phyloP scores from a whole-genome alignment of 1,140 invertebrate species.

The Papilio polytes region DNA sequence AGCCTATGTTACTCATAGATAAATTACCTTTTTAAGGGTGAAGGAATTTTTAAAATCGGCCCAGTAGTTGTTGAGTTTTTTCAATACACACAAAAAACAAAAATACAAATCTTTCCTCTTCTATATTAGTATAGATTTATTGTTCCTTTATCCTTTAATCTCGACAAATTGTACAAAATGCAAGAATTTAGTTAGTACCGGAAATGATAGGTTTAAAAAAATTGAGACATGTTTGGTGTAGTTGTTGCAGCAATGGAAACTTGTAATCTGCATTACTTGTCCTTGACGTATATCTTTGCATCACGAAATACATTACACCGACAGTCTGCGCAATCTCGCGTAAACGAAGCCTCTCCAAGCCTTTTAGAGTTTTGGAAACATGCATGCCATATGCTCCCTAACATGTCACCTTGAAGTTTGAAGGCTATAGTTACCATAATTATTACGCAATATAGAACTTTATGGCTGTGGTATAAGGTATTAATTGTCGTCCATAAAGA shows the following conservation, averaged over 20 bases:
- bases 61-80: too few relatives aligned
- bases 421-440: background rate
- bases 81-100: too few relatives aligned
- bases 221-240: background rate
- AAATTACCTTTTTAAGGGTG: too few relatives aligned
- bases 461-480: background rate
- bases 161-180: too few relatives aligned
- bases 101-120: too few relatives aligned
- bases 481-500: background rate
- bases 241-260: background rate
- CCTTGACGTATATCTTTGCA: background rate
- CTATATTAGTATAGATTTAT: too few relatives aligned
- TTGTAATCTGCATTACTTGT: background rate
- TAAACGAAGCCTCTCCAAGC: slow-evolving; percentile 4
- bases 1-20: too few relatives aligned
- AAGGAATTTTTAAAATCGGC: too few relatives aligned
- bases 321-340: background rate
- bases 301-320: slow-evolving; percentile 11
- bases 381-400: slow-evolving; percentile 3
- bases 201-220: too few relatives aligned
- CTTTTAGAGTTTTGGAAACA: background rate
- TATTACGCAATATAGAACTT: background rate
- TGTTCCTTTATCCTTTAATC: too few relatives aligned
- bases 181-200: too few relatives aligned
- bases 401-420: slow-evolving; percentile 10